Evolutionary conservation across 2,888 invertebrate species (phyloP).

Genomic region (Elmis aenea): DNA sequence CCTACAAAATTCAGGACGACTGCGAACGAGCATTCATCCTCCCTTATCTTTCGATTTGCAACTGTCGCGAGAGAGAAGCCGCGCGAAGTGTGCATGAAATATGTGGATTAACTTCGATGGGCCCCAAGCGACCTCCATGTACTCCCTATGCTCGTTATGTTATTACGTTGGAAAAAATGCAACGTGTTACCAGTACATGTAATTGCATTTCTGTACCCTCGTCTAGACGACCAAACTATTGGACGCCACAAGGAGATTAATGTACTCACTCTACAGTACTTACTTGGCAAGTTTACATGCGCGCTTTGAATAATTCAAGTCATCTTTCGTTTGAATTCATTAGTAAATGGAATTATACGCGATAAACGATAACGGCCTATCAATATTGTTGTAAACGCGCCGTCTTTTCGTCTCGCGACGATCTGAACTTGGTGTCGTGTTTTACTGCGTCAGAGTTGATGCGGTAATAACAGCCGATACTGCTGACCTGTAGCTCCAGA

Average conservation of each 20-base stretch:
- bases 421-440: too few relatives aligned
- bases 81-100: conserved; percentile 8
- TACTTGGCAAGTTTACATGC: conserved; percentile 22
- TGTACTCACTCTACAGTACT: conserved; percentile 21
- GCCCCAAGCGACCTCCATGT: conserved; percentile 20
- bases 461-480: too few relatives aligned
- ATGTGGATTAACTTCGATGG: conserved; percentile 8
- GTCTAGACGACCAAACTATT: conserved; percentile 25
- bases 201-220: conserved; percentile 21
- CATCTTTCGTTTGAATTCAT: conserved; percentile 22
- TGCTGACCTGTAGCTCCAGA: too few relatives aligned
- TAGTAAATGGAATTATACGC: conserved; percentile 12
- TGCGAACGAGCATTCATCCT: conserved; percentile 6
- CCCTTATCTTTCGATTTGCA: conserved; percentile 2
- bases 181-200: conserved; percentile 32
- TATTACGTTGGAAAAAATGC: conserved; percentile 30
- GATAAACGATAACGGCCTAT: too few relatives aligned
- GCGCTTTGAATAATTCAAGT: conserved; percentile 24
- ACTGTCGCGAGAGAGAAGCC: conserved; percentile 11
- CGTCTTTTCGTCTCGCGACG: too few relatives aligned
- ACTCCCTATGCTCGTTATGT: conserved; percentile 30
- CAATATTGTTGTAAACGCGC: too few relatives aligned
- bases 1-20: conserved; percentile 10
- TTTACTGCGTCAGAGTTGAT: too few relatives aligned
- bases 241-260: conserved; percentile 27